phyloP scores from a whole-genome alignment of 2,113 vertebrate species.

The Aldabrachelys gigantea region DNA sequence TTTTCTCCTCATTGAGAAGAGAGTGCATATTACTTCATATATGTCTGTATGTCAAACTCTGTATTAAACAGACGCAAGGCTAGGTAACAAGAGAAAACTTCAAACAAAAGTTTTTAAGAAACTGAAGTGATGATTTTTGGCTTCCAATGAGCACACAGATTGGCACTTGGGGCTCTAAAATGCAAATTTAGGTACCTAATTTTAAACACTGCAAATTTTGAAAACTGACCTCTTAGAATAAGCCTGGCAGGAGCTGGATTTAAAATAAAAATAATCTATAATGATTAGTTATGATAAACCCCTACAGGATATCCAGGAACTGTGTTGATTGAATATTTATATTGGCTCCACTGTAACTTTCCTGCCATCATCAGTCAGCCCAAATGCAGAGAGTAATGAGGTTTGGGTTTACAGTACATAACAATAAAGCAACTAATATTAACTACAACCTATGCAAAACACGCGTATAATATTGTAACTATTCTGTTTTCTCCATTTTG shows the following conservation, averaged over 20 bases:
- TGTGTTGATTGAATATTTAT: neutral
- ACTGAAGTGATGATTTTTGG: neutral
- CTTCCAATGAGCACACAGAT: neutral
- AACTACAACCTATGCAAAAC: neutral
- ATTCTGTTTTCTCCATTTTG: neutral
- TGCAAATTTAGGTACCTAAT: neutral
- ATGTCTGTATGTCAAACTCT: neutral
- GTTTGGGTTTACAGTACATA: neutral
- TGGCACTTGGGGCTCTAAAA: rapidly evolving
- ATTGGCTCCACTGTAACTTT: neutral
- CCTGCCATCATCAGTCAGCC: neutral
- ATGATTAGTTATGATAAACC: neutral
- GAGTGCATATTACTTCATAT: neutral
- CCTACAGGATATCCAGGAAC: neutral
- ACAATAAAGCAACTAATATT: neutral
- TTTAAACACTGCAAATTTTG: neutral
- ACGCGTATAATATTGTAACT: neutral
- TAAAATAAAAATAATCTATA: neutral
- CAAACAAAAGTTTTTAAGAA: neutral
- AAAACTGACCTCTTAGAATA: neutral
- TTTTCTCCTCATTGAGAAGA: neutral
- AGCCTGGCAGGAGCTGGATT: neutral
- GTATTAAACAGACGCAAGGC: neutral
- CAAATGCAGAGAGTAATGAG: neutral
- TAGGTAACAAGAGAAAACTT: neutral